Conservation (phyloP, 2,888 invertebrate genomes). For the Diarsia rubi region DNA sequence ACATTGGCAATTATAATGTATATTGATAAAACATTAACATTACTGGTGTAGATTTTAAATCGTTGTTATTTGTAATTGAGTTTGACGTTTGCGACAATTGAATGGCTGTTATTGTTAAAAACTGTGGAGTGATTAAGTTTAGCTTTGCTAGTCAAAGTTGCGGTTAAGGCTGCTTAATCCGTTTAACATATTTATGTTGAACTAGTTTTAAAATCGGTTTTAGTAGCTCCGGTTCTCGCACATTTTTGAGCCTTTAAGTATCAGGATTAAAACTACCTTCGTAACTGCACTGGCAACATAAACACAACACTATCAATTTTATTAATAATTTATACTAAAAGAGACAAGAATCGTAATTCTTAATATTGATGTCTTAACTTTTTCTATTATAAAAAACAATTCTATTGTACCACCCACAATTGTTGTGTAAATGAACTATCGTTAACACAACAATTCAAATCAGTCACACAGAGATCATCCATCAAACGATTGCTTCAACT, state of each 20-base stretch:
- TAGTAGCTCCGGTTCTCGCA: not conserved
- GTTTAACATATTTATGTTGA: not conserved
- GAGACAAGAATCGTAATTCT: not conserved
- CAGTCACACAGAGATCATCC: slow-evolving; percentile 22
- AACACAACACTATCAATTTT: not conserved
- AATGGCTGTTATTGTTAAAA: slow-evolving; percentile 10
- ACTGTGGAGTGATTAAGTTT: not conserved
- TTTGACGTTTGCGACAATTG: not conserved
- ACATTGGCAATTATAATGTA: not conserved
- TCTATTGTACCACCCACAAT: slow-evolving; percentile 2
- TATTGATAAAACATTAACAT: not conserved
- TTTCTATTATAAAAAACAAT: not conserved
- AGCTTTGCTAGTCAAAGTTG: not conserved
- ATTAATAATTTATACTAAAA: not conserved
- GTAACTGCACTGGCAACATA: not conserved
- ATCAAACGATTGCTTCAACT: slow-evolving; percentile 27
- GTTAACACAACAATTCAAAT: slow-evolving; percentile 23
- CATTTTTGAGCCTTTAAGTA: not conserved
- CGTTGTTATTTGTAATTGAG: slow-evolving; percentile 34
- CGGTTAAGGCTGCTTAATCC: slow-evolving; percentile 2
- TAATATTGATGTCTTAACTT: not conserved
- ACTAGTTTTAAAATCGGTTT: slow-evolving; percentile 10
- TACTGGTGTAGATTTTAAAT: slow-evolving; percentile 17
- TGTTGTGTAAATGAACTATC: too few species aligned
- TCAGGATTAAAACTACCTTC: not conserved